A percentile compares a stretch with the other conserved stretches of the same genome.
Evolutionary conservation across 53 echinoderm and acorn worm genomes (phyloP).

Genomic region (Zoroaster sp.): DNA sequence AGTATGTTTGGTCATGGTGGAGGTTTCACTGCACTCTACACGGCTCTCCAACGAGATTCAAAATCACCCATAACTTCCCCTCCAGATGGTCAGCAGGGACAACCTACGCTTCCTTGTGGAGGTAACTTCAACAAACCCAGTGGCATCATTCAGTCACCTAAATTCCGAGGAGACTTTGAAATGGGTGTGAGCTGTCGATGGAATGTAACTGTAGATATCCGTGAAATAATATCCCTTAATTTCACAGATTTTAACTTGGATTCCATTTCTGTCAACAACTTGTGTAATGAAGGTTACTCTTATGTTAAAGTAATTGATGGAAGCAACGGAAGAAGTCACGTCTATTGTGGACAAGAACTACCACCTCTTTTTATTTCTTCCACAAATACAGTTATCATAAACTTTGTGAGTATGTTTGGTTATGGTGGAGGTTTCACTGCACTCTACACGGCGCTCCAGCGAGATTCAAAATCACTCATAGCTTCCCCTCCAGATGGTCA

Average conservation of each 20-base stretch:
- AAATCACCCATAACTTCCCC: neutral
- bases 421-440: constrained; percentile 32
- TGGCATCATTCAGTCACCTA: neutral
- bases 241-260: constrained; percentile 16
- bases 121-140: neutral
- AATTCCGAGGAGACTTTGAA: neutral
- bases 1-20: neutral
- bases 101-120: neutral
- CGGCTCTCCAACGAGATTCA: neutral
- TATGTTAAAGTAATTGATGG: constrained; percentile 6
- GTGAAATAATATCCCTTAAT: constrained; percentile 3
- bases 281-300: constrained; percentile 7
- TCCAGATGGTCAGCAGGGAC: neutral
- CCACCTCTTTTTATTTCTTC: neutral
- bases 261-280: neutral
- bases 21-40: constrained; percentile 43
- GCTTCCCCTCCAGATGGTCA: neutral
- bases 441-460: neutral
- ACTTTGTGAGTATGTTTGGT: neutral
- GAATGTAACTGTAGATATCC: constrained; percentile 24
- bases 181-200: neutral
- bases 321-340: neutral
- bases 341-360: constrained; percentile 43
- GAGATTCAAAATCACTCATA: neutral
- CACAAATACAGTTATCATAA: neutral